Evolutionary conservation across 2,113 vertebrate genomes (phyloP), one percentile per base, ranked within the genome.

Genomic region (Capricornis sumatraensis): DNA sequence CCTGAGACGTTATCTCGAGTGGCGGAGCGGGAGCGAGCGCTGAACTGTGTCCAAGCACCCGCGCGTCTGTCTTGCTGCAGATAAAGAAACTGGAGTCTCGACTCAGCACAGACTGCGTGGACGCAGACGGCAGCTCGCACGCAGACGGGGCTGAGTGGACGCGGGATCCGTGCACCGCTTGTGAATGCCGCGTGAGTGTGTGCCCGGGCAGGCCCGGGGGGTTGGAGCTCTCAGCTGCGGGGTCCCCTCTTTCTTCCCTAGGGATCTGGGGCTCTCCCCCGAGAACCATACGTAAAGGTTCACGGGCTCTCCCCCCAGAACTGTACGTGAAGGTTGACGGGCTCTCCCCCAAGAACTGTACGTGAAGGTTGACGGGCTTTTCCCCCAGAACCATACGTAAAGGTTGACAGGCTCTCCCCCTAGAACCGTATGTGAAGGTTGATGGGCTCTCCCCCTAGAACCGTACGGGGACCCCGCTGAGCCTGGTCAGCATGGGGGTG

Each of bases 41-140:
- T 3, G 60, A 27, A 11, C 14, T 2, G 5, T 8, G 5, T 33
- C 71, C 2, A 0, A 2, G 15, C 81, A 52, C 28, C 6, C 93
- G 21, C 0, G 19, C 17, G 2, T 95, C n/a, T 40, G 28, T 87
- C 95, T 92, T 5, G 87, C 97, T 97, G 78, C 98, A 99, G 99
- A 99, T 99, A 98, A 99, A 99, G 98, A 99, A 99, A 98, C 99
- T 99, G 93, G 99, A 99, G 99, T 98, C 99, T 23, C 99, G 99
- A 84, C 99, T 99, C 97, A 99, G 99, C 98, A 99, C 99, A 97
- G 99, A 99, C 97, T 99, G 99, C 98, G 99, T 99, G 98, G 99
- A 99, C 60, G 98, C 98, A 30, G 98, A 98, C 0, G 99, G 99
- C 23, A 98, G 98, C 60, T 98, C 99, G 11, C 99, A 99, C 15